Conservation (phyloP, 2,797 vertebrate genomes). For the Cuculus canorus region DNA sequence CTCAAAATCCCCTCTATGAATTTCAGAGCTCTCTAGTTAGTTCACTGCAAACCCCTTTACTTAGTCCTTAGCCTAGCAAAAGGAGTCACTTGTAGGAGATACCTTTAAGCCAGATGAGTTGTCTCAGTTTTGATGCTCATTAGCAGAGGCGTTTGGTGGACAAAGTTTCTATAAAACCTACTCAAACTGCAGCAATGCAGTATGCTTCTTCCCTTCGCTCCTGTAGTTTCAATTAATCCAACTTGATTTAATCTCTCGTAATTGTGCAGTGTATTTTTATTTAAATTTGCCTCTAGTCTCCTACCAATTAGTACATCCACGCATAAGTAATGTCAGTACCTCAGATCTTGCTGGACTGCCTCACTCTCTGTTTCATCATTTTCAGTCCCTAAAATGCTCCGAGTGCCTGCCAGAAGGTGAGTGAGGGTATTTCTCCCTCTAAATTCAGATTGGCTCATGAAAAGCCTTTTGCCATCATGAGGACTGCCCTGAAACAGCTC, state of each 20-base stretch:
- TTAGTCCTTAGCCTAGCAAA: background rate
- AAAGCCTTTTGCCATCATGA: background rate
- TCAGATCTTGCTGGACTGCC: background rate
- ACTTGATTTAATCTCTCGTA: slow-evolving; percentile 20
- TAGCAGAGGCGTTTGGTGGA: background rate
- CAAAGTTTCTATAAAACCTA: background rate
- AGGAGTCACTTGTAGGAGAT: background rate
- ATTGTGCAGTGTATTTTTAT: background rate
- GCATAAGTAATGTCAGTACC: background rate
- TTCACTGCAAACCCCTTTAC: background rate
- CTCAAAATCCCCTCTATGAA: background rate
- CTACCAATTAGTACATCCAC: background rate
- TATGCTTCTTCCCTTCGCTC: background rate
- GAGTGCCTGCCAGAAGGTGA: background rate
- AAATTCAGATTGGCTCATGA: accelerated
- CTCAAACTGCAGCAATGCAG: background rate
- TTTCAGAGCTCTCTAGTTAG: background rate
- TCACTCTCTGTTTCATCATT: background rate
- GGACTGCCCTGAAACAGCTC: background rate
- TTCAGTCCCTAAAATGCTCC: background rate
- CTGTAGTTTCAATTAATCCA: background rate
- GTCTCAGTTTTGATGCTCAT: background rate
- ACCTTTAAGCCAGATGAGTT: background rate
- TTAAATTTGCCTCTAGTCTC: slow-evolving; percentile 26
- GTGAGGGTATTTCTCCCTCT: background rate